Evolutionary conservation across 2,888 invertebrate species (phyloP), one percentile per base, ranked within the genome.

Genomic region (Drosophila birchii): DNA sequence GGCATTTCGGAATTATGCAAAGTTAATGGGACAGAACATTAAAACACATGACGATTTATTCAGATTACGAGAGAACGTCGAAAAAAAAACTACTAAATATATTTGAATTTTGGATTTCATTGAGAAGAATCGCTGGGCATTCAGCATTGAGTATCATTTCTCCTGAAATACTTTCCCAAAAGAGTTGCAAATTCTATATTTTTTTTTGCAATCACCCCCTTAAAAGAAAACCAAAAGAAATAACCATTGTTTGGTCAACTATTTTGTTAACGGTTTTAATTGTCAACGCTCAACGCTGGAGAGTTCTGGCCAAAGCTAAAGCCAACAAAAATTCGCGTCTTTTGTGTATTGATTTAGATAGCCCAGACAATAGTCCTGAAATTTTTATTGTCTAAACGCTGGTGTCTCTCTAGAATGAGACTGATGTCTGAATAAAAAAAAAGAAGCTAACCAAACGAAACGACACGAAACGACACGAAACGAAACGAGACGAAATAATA

Each of bases 181-280:
- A 34, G 20, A 14, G 51, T 51, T 34, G 51, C 54, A 14, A 23
- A 34, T 23, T 26, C 18, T 38, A 1, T 29, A 8, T 20, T 43
- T 51, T 44, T 47, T 69, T 62, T 34, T 5, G 34, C 51, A 51
- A 51, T n/a, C 51, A 51, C 51, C 51, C 51, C 51, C 20, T 16
- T 44, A 4, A 16, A 23, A 14, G 44, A 44, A 44, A 23, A 14
- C 6, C 44, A 14, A 51, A 20, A 51, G 53, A 76, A 72, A 74
- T 62, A 9, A 4, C 72, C 34, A 51, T 51, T 51, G 34, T 34
- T 34, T 20, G 5, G 9, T 75, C 53, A 81, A 81, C 75, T 79
- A 81, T 81, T 59, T 84, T 80, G 59, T 53, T 86, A 86, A 84
- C 88, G 83, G 88, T 79, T 80, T 80, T 80, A 85, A 80, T 87